Conservation (phyloP, 2,888 invertebrate genomes). For the Anoncus sp. region DNA sequence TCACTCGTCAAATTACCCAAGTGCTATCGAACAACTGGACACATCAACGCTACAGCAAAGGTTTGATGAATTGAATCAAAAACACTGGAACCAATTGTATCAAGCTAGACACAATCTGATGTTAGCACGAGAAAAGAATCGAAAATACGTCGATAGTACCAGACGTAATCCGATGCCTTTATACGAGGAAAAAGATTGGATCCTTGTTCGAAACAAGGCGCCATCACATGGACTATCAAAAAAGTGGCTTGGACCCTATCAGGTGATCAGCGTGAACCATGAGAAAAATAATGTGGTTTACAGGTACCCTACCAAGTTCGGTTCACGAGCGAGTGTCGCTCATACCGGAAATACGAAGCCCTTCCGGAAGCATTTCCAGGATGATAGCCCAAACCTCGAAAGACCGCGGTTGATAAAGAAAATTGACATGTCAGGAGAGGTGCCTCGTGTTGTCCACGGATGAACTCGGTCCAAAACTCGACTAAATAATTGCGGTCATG, state of each 20-base stretch:
- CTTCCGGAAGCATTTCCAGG: background rate
- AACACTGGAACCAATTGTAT: slow-evolving; percentile 21
- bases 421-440: background rate
- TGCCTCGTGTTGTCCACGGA: too few species aligned
- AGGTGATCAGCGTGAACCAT: slow-evolving; percentile 20
- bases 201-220: slow-evolving; percentile 9
- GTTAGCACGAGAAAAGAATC: slow-evolving; percentile 16
- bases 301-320: slow-evolving; percentile 8
- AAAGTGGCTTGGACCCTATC: slow-evolving; percentile 18
- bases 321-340: background rate
- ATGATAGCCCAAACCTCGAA: background rate
- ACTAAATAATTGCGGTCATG: too few species aligned
- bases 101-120: slow-evolving; percentile 14
- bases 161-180: slow-evolving; percentile 21
- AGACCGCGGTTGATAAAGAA: slow-evolving; percentile 9
- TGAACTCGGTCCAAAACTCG: too few species aligned
- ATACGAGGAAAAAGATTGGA: slow-evolving; percentile 17
- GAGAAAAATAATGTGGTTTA: slow-evolving; percentile 22
- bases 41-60: slow-evolving; percentile 25
- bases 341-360: slow-evolving; percentile 21
- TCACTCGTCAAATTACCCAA: slow-evolving; percentile 31
- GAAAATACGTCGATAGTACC: slow-evolving; percentile 12
- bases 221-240: slow-evolving; percentile 14
- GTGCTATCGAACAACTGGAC: slow-evolving; percentile 19
- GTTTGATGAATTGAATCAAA: slow-evolving; percentile 19